Evolutionary conservation across 1,140 invertebrate genomes (phyloP), one percentile per base, ranked within the genome.

Genomic region (Drepana arcuata): DNA sequence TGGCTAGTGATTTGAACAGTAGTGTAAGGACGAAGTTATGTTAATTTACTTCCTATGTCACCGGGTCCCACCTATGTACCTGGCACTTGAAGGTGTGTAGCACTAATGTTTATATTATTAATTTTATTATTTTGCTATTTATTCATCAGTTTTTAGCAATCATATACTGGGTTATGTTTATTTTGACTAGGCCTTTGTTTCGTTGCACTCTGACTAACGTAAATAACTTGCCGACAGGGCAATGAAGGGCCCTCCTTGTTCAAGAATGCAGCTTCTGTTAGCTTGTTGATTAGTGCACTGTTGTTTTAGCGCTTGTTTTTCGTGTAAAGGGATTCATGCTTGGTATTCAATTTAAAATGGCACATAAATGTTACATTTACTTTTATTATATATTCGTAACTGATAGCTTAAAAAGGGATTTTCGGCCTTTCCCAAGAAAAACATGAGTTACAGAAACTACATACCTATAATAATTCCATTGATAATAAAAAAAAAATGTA

Each of bases 1-100:
- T 80, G 71, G 59, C 60, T 34, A 53, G 68, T 74, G 62, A 66
- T 61, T 52, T 61, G 47, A 57, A 57, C 56, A 56, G 70, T 73
- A 54, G 68, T 73, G 58, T 53, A 51, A 74, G 75, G 72, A 80
- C 70, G 68, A 68, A 72, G 67, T 71, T 74, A 77, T 79, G 74
- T 61, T 79, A 74, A 77, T 73, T 67, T 60, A 63, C 59, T 70
- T 47, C 59, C 53, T 60, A 75, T 73, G 63, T 74, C 69, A 79
- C 72, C 72, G 71, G 68, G 68, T 67, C 70, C 67, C 65, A 72
- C 68, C 72, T 79, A 71, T 70, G 52, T 72, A 72, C 68, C 71
- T 74, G 71, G 55, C 47, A 42, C 66, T 61, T 46, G 51, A 72
- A 79, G 74, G 71, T 79, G 62, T 48, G 72, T 74, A 60, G 47